Evolutionary conservation across 2,797 vertebrate genomes (phyloP), one percentile per base, ranked within the genome.

Genomic region (Gymnoscopelus microlampas): DNA sequence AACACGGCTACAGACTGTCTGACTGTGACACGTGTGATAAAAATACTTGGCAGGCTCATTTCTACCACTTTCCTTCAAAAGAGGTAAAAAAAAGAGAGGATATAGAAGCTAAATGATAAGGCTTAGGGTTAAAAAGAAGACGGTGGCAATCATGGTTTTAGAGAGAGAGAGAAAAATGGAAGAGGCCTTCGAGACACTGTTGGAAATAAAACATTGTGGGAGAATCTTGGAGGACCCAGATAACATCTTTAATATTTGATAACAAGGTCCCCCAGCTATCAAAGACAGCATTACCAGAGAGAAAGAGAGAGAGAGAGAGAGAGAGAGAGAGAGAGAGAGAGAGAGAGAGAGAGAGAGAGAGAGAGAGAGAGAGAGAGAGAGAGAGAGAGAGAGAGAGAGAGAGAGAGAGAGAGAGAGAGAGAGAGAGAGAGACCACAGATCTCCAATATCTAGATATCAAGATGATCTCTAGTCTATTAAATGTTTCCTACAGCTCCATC

Each of bases 221-320:
- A 23, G 68, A 53, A 64, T 90, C 86, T 82, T 89, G 71, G 70
- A 80, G 78, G 82, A 63, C 68, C 78, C 26, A 57, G 89, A 94
- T 93, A 93, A 88, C 89, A 93, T 91, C 89, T 93, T 94, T 91
- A 92, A 95, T 94, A 94, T 94, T 94, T 95, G 87, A 94, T 94
- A 91, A 86, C 87, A 91, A 85, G 83, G 73, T 87, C 90, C 85
- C 86, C 77, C 68, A 78, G 82, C 84, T 88, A 87, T 85, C 83
- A 85, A 81, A 88, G 85, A 88, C 84, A 88, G 85, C 85, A 85
- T 76, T 79, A 78, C 85, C 87, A 89, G 90, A 88, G 89, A 91
- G 63, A 83, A 70, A 32, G 71, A 74, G 61, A 80, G 86, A 85
- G 86, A 89, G 83, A 26, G 26, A 26, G 26, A 26, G 26, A 26